Conservation (phyloP, 2,888 invertebrate genomes). For the Podotricha telesiphe region DNA sequence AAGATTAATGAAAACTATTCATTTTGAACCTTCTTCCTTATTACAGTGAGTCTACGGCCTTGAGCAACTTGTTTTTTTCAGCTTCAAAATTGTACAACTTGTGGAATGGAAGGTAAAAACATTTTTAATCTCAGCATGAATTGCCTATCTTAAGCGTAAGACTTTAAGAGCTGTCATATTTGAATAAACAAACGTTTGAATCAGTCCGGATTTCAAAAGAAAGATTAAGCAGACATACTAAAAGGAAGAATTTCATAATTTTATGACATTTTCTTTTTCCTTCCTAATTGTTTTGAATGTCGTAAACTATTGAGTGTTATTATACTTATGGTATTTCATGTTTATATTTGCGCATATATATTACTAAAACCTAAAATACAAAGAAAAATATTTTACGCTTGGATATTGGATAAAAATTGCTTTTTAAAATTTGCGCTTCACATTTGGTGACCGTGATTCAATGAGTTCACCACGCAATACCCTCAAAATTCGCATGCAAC, state of each 20-base stretch:
- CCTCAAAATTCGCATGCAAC: constrained; percentile 20
- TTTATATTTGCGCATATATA: too few relatives aligned
- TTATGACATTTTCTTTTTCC: not conserved
- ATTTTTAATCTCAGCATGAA: constrained; percentile 30
- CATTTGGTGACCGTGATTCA: not conserved
- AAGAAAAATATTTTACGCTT: not conserved
- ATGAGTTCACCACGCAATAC: not conserved
- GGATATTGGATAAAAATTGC: not conserved
- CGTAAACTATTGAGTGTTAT: too few relatives aligned
- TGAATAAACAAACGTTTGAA: constrained; percentile 18
- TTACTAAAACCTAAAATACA: too few relatives aligned
- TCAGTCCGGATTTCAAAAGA: constrained; percentile 17
- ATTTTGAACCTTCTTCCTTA: constrained; percentile 31
- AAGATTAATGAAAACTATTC: constrained; percentile 35
- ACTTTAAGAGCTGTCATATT: constrained; percentile 34
- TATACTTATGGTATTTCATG: too few relatives aligned
- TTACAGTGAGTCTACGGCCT: constrained; percentile 20
- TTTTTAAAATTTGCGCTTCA: not conserved
- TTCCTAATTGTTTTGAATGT: not conserved
- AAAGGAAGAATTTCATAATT: constrained; percentile 11
- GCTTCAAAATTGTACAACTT: constrained; percentile 22
- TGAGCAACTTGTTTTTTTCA: constrained; percentile 17
- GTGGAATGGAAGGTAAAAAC: constrained; percentile 30
- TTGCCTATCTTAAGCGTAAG: constrained; percentile 30
- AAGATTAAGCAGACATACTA: constrained; percentile 14